A percentile compares a stretch with the other conserved stretches of the same genome.
These are phyloP conservation scores for Aphelocoma coerulescens DNA, from an alignment of 2,113 vertebrate species.

Conservation along the genomic window DNA sequence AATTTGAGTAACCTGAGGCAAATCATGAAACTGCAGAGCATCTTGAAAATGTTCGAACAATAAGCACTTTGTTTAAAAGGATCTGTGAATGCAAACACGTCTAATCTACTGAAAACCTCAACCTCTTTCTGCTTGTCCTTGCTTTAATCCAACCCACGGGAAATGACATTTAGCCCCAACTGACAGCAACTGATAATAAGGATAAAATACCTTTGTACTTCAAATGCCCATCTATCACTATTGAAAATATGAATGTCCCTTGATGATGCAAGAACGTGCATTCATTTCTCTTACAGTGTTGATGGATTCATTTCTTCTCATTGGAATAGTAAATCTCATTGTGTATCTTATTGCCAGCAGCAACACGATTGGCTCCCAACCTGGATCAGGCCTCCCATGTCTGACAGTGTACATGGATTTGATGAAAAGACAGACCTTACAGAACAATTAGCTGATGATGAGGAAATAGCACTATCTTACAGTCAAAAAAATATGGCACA, in stretches of 20 bases:
- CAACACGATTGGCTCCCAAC: neutral
- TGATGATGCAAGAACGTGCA: neutral
- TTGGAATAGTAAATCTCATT: neutral
- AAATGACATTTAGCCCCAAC: neutral
- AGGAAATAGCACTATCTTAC: neutral
- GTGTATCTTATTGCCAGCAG: neutral
- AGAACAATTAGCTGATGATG: neutral
- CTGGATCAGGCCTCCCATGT: neutral
- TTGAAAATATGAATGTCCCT: neutral
- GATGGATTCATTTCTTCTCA: neutral
- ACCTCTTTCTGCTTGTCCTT: neutral
- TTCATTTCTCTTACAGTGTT: neutral
- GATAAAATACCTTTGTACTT: neutral
- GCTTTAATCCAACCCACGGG: neutral
- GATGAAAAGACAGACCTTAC: neutral
- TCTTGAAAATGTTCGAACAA: neutral
- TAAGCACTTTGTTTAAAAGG: conserved; percentile 3
- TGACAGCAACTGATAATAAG: neutral
- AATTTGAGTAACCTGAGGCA: neutral
- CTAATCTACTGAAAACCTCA: neutral
- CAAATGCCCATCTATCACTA: neutral
- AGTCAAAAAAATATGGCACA: neutral
- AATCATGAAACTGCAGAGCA: neutral
- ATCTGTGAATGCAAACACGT: neutral
- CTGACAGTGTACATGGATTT: accelerated